Evolutionary conservation across 2,888 invertebrate genomes (phyloP), one percentile per base, ranked within the genome.

Genomic region (Pseudolycoriella hygida): DNA sequence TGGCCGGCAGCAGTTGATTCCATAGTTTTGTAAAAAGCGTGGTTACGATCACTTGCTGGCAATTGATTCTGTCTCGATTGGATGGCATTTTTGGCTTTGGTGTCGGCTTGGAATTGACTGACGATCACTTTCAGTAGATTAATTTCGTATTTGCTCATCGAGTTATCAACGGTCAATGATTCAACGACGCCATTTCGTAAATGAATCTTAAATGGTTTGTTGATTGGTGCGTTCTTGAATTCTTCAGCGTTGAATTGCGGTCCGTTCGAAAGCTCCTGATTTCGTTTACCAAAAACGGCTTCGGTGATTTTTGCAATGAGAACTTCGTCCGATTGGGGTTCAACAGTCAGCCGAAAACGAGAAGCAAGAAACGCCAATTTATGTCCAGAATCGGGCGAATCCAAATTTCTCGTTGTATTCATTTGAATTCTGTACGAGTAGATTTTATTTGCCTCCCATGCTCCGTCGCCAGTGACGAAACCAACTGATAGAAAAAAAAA

Each of bases 111-210:
- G 42, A 73, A 60, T 80, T n/a, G n/a, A n/a, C n/a, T n/a, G n/a
- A n/a, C n/a, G n/a, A n/a, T n/a, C n/a, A n/a, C n/a, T n/a, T n/a
- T 82, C 50, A 81, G 62, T 48, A 80, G 63, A 59, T 83, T 83
- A 49, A 78, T 72, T 53, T 80, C 71, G 62, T 76, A 72, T 44
- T 74, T 70, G 15, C 71, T 62, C 2, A 75, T 54, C 1, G 67
- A 55, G 19, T 70, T 60, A 40, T 73, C 70, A 12, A 81, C 68
- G 40, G 66, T 61, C 38, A 83, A 57, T 5, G 73, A 69, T 3
- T 62, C 56, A 6, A 82, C 70, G 40, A 74, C 68, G 32, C 80
- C 80, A 43, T 77, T 72, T 46, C 72, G 66, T 49, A 75, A 57
- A 19, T 61, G 59, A 50, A 81, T 71, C 58, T 76, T 70, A 60